These are phyloP conservation scores for Podabrus alpinus DNA, from an alignment of 2,888 invertebrate genomes.

Conservation along the genomic window DNA sequence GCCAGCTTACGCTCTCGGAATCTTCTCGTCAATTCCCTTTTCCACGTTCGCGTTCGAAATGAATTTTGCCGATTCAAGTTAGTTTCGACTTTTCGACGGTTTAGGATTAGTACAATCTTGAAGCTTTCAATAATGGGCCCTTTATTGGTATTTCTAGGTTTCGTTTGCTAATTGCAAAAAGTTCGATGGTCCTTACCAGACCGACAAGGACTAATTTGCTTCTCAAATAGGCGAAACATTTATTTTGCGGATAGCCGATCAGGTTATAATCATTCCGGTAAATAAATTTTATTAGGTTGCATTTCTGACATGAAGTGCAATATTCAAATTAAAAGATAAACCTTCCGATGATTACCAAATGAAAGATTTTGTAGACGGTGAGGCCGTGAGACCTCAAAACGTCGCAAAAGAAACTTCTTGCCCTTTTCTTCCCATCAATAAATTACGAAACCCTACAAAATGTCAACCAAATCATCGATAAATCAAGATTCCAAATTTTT, in stretches of 20 bases:
- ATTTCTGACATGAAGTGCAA: too few relatives aligned
- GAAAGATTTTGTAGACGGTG: not conserved
- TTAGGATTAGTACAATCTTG: constrained; percentile 3
- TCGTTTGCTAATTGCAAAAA: not conserved
- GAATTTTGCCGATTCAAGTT: not conserved
- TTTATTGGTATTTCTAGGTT: not conserved
- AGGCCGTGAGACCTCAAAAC: not conserved
- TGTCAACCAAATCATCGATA: not conserved
- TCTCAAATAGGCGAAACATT: not conserved
- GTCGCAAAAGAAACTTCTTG: not conserved
- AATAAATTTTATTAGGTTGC: too few relatives aligned
- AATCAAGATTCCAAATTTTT: not conserved
- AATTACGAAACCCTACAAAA: not conserved
- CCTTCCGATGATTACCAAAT: not conserved
- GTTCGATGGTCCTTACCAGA: not conserved
- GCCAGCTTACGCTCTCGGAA: not conserved
- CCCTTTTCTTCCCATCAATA: not conserved
- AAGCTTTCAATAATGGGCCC: not conserved
- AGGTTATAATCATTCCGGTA: too few relatives aligned
- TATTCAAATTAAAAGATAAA: not conserved
- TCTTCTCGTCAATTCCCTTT: not conserved
- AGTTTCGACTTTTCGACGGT: not conserved
- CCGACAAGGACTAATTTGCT: not conserved
- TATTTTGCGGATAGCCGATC: not conserved
- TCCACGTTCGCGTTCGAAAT: not conserved